Evolutionary conservation across 2,888 invertebrate genomes (phyloP), one percentile per base, ranked within the genome.

Genomic region (Ophion obscuratus): DNA sequence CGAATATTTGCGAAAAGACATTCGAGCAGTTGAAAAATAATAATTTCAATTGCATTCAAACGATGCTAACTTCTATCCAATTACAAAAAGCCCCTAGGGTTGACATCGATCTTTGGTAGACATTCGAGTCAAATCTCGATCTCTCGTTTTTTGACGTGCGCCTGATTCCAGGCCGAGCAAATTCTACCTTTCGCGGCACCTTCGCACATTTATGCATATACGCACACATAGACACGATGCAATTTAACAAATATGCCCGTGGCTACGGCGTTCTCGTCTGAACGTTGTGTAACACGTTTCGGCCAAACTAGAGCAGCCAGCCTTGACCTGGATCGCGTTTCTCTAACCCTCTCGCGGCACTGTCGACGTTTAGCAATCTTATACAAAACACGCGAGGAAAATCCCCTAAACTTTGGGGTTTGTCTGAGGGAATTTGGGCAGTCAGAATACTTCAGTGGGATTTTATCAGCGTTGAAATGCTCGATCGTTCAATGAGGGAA

Each of bases 351-450:
- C 24, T 74, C 62, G 61, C 40, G 7, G 24, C 9, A 31, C 31
- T 31, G 71, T 53, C 31, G 31, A 57, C 20, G 71, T 57, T 59
- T 71, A n/a, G 36, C 57, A 36, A 57, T 53, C 57, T 1, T 11
- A n/a, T n/a, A 61, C 64, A 73, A 75, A 82, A 70, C 85, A 85
- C 85, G 85, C 85, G 66, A 85, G 85, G 73, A 74, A 77, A 68
- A 84, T 81, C 70, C 84, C 66, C 62, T 73, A 57, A 53, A 31
- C 76, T 57, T 53, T 6, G 62, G 68, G 61, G 27, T 11, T 68
- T 24, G 36, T 11, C 61, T 67, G 61, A 10, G 24, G 31, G 31
- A 59, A 67, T 47, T 47, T 14, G 61, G 47, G 36, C 75, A 66
- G 47, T 27, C 17, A 31, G 62, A 11, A 47, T 68, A 59, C 53